Evolutionary conservation across 2,888 invertebrate species (phyloP).

Genomic region (Antitype chi): DNA sequence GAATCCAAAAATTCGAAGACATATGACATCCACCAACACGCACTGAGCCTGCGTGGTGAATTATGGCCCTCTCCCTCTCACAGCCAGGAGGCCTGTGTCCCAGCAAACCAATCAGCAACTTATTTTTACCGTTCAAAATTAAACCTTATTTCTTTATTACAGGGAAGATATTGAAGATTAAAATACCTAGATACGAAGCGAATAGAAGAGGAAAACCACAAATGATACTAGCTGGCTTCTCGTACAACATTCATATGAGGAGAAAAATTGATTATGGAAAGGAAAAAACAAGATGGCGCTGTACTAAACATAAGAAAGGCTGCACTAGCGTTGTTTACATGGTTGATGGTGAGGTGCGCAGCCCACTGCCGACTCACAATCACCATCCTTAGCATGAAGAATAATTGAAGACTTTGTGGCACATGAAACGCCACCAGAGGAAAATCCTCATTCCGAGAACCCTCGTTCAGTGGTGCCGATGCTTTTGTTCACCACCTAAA

Average conservation of each 20-base stretch:
- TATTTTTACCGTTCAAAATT: not conserved
- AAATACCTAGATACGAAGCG: constrained; percentile 19
- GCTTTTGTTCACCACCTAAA: too few species aligned
- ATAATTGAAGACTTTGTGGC: not conserved
- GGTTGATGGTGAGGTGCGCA: constrained; percentile 28
- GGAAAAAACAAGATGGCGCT: constrained; percentile 60
- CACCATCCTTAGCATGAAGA: constrained; percentile 38
- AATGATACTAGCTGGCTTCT: constrained; percentile 45
- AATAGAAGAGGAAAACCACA: constrained; percentile 55
- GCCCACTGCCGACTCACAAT: constrained; percentile 33
- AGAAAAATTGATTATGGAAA: constrained; percentile 7
- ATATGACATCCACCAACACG: too few species aligned
- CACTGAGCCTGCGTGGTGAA: too few species aligned
- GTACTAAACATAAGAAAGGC: constrained; percentile 53
- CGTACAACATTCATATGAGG: constrained; percentile 52
- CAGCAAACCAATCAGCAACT: not conserved
- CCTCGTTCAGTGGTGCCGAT: not conserved
- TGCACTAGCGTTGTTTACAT: constrained; percentile 45
- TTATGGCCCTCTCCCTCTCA: too few species aligned
- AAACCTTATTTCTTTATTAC: constrained; percentile 28
- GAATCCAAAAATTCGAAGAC: too few species aligned
- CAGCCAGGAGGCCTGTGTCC: too few species aligned
- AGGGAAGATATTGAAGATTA: constrained; percentile 12
- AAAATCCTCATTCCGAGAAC: too few species aligned
- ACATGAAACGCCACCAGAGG: not conserved